Percentiles rank a stretch among this genome's conserved stretches.
phyloP scores from a whole-genome alignment of 2,888 invertebrate species.

The Diarsia mendica region DNA sequence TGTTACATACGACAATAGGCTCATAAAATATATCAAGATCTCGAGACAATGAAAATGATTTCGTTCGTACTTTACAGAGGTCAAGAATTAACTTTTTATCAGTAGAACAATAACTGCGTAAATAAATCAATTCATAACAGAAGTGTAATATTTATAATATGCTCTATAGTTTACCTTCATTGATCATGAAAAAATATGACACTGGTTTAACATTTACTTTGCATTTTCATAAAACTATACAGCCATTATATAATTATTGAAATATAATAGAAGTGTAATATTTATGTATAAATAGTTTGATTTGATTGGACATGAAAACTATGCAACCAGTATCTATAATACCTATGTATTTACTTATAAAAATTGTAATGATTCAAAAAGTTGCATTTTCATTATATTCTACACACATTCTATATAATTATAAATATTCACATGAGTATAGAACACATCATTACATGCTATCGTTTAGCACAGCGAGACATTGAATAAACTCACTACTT shows the following conservation, averaged over 20 bases:
- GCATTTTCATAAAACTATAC: too few relatives aligned
- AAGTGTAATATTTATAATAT: background rate
- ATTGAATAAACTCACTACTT: background rate
- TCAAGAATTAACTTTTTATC: background rate
- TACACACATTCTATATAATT: constrained; percentile 8
- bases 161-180: too few relatives aligned
- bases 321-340: constrained; percentile 11
- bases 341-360: background rate
- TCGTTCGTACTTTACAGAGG: constrained; percentile 8
- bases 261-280: too few relatives aligned
- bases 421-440: constrained; percentile 9
- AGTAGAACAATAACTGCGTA: constrained; percentile 11
- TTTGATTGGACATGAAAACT: constrained; percentile 7
- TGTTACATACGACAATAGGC: constrained; percentile 30
- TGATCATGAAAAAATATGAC: too few relatives aligned
- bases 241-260: too few relatives aligned
- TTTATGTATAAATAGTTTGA: background rate
- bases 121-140: constrained; percentile 11
- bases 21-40: constrained; percentile 47
- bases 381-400: constrained; percentile 10
- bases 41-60: constrained; percentile 24
- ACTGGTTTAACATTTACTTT: too few relatives aligned
- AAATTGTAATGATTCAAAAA: constrained; percentile 5
- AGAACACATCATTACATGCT: constrained; percentile 16
- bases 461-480: constrained; percentile 14